phyloP scores from a whole-genome alignment of 2,888 invertebrate genomes.

The Neuroscelio doddi region DNA sequence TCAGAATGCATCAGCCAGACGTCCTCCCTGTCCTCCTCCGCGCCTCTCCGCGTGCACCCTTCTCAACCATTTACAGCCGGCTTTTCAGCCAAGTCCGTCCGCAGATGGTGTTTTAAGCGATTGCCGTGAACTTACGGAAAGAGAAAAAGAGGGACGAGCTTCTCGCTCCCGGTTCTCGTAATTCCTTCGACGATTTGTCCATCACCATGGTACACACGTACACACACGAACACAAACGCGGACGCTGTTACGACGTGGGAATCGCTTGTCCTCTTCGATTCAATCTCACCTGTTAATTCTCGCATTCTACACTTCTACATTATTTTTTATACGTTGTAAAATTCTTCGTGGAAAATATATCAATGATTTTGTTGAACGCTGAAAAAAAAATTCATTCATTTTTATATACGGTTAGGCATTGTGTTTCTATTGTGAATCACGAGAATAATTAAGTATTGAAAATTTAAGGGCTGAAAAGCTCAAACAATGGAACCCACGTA shows the following conservation, averaged over 20 bases:
- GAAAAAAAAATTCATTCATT: no score
- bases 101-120: conserved; percentile 66
- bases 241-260: conserved; percentile 35
- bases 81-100: conserved; percentile 51
- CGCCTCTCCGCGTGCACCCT: conserved; percentile 27
- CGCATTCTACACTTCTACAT: conserved; percentile 25
- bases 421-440: conserved; percentile 18
- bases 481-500: conserved; percentile 23
- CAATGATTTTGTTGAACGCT: no score
- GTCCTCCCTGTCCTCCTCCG: conserved; percentile 41
- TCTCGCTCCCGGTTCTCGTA: conserved; percentile 47
- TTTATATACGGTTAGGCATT: conserved; percentile 17
- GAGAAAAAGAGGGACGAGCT: conserved; percentile 41
- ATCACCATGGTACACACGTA: conserved; percentile 48
- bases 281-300: conserved; percentile 42
- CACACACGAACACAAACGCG: conserved; percentile 22
- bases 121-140: conserved; percentile 60
- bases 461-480: conserved; percentile 28
- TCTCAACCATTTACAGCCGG: conserved; percentile 27
- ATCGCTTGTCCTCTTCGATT: conserved; percentile 44
- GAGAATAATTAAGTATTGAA: conserved; percentile 36
- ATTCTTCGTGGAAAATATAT: no score
- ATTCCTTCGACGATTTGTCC: conserved; percentile 56
- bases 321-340: no score
- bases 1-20: conserved; percentile 64